These are phyloP conservation scores for Mythimna vitellina DNA, from an alignment of 2,888 invertebrate species.

Conservation along the genomic window DNA sequence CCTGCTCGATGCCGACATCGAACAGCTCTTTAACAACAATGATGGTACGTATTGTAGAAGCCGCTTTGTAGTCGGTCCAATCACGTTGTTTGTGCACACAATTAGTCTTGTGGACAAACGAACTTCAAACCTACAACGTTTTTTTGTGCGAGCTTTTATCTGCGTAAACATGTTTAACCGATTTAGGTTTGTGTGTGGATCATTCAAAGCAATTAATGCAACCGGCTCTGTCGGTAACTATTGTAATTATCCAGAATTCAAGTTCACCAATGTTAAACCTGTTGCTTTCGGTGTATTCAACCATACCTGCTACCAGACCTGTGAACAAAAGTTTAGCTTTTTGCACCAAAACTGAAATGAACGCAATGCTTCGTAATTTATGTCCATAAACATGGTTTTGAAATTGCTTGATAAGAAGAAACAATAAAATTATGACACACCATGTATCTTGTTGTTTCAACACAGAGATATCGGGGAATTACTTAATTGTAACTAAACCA, in stretches of 20 bases:
- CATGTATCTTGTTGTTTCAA: too few species aligned
- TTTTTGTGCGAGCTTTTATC: not conserved
- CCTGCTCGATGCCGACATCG: constrained; percentile 88
- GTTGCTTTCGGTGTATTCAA: not conserved
- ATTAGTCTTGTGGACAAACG: not conserved
- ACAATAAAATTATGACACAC: not conserved
- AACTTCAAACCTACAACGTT: not conserved
- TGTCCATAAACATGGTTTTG: too few species aligned
- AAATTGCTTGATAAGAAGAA: too few species aligned
- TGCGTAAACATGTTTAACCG: not conserved
- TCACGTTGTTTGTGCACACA: not conserved
- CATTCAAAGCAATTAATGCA: not conserved
- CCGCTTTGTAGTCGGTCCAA: not conserved
- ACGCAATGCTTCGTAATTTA: not conserved
- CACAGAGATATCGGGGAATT: not conserved
- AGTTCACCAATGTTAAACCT: not conserved
- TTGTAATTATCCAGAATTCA: not conserved
- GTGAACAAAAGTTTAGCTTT: too few species aligned
- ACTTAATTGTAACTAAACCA: not conserved
- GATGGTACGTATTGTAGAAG: constrained; percentile 77
- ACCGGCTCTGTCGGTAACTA: not conserved
- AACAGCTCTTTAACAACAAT: constrained; percentile 81
- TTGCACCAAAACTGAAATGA: too few species aligned
- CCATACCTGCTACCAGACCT: too few species aligned
- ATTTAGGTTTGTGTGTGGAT: constrained; percentile 2